phyloP scores from a whole-genome alignment of 2,888 invertebrate genomes.

The Abscondita cerata region DNA sequence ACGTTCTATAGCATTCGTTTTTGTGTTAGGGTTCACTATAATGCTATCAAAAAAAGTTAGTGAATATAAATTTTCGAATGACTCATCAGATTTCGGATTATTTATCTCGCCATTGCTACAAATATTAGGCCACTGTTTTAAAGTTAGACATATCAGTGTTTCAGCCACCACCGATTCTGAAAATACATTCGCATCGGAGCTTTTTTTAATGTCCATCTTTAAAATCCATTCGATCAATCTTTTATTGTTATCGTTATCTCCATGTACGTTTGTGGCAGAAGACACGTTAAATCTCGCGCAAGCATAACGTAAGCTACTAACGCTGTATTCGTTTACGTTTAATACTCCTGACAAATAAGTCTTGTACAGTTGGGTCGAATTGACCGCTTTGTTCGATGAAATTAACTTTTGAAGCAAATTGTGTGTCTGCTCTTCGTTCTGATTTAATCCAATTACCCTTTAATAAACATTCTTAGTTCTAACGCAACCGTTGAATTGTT shows the following conservation, averaged over 20 bases:
- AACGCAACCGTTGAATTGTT: neutral
- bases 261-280: slow-evolving; percentile 26
- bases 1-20: neutral
- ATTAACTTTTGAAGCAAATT: slow-evolving; percentile 57
- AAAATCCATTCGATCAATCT: slow-evolving; percentile 47
- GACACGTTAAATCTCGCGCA: slow-evolving; percentile 48
- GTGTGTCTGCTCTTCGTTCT: slow-evolving; percentile 58
- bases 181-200: slow-evolving; percentile 32
- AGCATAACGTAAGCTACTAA: slow-evolving; percentile 54
- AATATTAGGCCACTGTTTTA: slow-evolving; percentile 49
- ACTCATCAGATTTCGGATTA: slow-evolving; percentile 6
- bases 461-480: neutral
- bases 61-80: slow-evolving; percentile 48
- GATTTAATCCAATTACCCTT: slow-evolving; percentile 60
- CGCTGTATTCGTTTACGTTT: slow-evolving; percentile 52
- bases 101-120: neutral
- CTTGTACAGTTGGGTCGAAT: slow-evolving; percentile 53
- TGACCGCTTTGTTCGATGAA: slow-evolving; percentile 47
- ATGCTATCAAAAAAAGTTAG: slow-evolving; percentile 46
- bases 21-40: too few species aligned
- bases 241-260: slow-evolving; percentile 34
- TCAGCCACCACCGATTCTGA: slow-evolving; percentile 41
- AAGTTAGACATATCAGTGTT: slow-evolving; percentile 47
- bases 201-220: slow-evolving; percentile 39
- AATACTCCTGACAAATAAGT: slow-evolving; percentile 57